phyloP scores from a whole-genome alignment of 2,113 vertebrate genomes.

The Willisornis vidua region DNA sequence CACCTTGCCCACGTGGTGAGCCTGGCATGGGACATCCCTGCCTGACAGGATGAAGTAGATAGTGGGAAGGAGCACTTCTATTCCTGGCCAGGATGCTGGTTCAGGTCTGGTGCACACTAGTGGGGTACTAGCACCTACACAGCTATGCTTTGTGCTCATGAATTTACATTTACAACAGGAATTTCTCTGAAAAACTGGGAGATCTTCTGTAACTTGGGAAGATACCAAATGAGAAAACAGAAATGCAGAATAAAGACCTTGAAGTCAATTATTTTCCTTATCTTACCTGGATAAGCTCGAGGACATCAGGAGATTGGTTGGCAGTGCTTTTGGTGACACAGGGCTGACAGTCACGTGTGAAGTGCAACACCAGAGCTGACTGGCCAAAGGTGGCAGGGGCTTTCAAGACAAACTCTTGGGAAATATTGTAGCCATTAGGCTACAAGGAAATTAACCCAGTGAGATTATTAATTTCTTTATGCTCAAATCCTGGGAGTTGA shows the following conservation, averaged over 20 bases:
- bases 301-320: neutral
- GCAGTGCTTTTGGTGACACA: neutral
- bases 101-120: fast-evolving
- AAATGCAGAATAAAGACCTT: neutral
- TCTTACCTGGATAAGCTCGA: neutral
- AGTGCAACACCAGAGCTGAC: neutral
- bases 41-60: neutral
- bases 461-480: neutral
- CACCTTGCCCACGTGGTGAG: neutral
- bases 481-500: neutral
- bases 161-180: neutral
- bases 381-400: neutral
- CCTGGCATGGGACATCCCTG: neutral
- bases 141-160: neutral
- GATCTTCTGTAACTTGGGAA: neutral
- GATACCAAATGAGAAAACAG: neutral
- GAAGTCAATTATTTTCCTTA: neutral
- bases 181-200: neutral
- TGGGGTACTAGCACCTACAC: neutral
- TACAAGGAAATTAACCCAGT: neutral
- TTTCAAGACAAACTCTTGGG: neutral
- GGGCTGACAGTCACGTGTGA: neutral
- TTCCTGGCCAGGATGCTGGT: neutral
- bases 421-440: neutral
- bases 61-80: neutral